Evolutionary conservation across 2,113 vertebrate genomes (phyloP), one percentile per base, ranked within the genome.

Genomic region (Pao palembangensis): DNA sequence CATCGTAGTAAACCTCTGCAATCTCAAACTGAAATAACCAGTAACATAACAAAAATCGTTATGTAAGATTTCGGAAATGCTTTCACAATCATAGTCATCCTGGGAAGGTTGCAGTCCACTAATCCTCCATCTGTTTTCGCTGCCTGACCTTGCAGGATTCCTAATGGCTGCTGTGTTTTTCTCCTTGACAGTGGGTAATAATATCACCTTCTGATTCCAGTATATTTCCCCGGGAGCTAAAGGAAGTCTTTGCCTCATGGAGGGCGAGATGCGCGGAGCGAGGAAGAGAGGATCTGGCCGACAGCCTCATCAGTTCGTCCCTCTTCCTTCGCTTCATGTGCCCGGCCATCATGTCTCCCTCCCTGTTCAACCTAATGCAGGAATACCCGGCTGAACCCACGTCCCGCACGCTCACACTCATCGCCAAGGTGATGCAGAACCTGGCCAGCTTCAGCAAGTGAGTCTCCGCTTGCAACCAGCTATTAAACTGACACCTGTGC

Each of bases 381-480:
- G 96, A 98, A 84, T 98, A 98, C 64, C 96, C 96, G 0, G 95
- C 94, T 0, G 96, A 96, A 77, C 94, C 95, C 86, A 98, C 96
- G 0, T 96, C 95, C 13, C 90, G 96, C 66, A 98, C 96, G 1
- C 95, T 98, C 75, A 96, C 95, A 3, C 96, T 98, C 89, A 98
- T 98, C 19, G 95, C 96, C 87, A 98, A 98, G 90, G 96, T 98
- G 91, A 95, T 98, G 91, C 96, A 98, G 92, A 98, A 96, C 92
- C 80, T 98, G 90, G 96, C 96, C 93, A 98, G 94, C 93, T 96
- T 97, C 89, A 93, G 88, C 92, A 98, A 98, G 96, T 98, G 89
- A 96, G 96, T 89, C 61, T 60, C 69, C 51, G 61, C 58, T 67
- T 28, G 69, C 57, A 31, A 3, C 28, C 28, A 31, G 28, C 34